Base-by-base conservation (phyloP, 2,888 invertebrate genomes). In the Cosmopolites sordidus region DNA sequence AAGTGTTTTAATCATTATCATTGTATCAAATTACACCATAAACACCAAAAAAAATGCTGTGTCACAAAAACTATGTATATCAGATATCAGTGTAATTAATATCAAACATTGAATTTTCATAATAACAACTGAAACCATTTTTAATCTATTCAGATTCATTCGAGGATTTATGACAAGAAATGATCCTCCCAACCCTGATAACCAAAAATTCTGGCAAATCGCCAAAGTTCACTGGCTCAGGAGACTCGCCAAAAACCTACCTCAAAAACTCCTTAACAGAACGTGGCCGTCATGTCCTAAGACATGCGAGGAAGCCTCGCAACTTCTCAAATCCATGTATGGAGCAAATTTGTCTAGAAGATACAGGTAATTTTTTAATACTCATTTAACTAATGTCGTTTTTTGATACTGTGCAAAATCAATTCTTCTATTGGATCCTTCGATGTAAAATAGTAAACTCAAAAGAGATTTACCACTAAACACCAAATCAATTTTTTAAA, bases 91-190 rank as follows among this genome's bases (percentile, higher is more conserved):
- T n/a, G n/a, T n/a, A n/a, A n/a, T n/a, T n/a, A n/a, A n/a, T n/a
- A n/a, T n/a, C n/a, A n/a, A n/a, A n/a, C n/a, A n/a, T n/a, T n/a
- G n/a, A n/a, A n/a, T n/a, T n/a, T n/a, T n/a, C n/a, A n/a, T n/a
- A n/a, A n/a, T n/a, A n/a, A n/a, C n/a, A n/a, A 22, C 22, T 8
- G 22, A 22, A 22, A 22, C 8, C 8, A 5, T 33, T n/a, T 40
- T 8, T 48, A 15, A 30, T 15, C 39, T 29, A 44, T 54, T 12
- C 46, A 73, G 72, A 51, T 74, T 74, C 52, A 67, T 75, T 56
- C 77, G 83, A 78, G 94, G 94, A 16, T 95, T 92, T 75, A 90
- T 92, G 52, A 89, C 89, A 14, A 81, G 94, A 60, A 87, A 92
- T 70, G 89, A 86, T 8, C 82, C 86, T 0, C 86, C 84, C 44